Conservation (phyloP, 2,797 vertebrate species). For the Pipistrellus pygmaeus region DNA sequence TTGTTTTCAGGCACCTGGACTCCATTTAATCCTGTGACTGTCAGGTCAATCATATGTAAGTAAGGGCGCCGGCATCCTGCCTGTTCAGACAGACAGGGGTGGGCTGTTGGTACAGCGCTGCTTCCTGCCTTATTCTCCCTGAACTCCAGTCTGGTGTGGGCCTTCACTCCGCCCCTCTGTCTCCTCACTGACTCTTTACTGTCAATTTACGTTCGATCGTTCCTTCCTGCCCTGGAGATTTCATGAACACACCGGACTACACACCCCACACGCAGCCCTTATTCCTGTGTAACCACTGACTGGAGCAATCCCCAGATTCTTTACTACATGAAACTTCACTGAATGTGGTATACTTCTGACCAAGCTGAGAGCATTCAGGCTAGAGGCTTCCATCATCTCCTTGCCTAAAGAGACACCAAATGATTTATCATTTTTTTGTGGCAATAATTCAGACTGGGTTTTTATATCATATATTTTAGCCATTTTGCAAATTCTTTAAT, state of each 20-base stretch:
- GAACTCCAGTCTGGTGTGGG: not conserved
- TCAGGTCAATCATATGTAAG: conserved; percentile 98
- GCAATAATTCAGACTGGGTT: not conserved
- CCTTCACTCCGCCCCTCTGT: not conserved
- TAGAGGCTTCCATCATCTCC: not conserved
- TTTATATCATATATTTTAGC: not conserved
- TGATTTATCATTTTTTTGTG: not conserved
- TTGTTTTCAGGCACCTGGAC: conserved; percentile 96
- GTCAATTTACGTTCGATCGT: too few relatives aligned
- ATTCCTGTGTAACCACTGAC: not conserved
- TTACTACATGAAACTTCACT: not conserved
- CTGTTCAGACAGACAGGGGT: not conserved
- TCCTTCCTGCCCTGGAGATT: not conserved
- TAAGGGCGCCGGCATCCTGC: not conserved
- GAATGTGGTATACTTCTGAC: not conserved
- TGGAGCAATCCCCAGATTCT: not conserved
- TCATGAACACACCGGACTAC: not conserved
- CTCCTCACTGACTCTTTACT: not conserved
- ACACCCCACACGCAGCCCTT: not conserved
- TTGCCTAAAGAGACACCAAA: not conserved
- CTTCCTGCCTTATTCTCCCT: not conserved
- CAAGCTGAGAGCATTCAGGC: fast-evolving
- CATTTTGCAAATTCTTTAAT: too few relatives aligned
- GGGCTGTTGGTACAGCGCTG: not conserved
- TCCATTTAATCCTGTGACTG: conserved; percentile 98